phyloP scores from a whole-genome alignment of 2,113 vertebrate genomes.

The Oncorhynchus keta region DNA sequence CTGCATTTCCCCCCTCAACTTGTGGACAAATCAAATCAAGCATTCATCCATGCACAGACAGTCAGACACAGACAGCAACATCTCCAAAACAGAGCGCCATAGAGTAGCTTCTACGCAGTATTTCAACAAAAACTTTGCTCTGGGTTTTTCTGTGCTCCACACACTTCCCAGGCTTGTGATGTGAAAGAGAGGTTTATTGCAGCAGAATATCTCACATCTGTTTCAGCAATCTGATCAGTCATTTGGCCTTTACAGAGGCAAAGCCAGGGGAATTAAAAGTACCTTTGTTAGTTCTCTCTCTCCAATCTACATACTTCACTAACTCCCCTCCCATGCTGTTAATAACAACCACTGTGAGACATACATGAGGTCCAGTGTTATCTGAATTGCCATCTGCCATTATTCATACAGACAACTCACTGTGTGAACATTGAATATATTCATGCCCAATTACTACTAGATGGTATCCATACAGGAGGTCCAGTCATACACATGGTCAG shows the following conservation, averaged over 20 bases:
- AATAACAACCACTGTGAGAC: conserved; percentile 20
- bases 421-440: neutral
- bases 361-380: conserved; percentile 42
- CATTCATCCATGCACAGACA: conserved; percentile 24
- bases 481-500: no score
- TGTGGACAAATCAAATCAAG: conserved; percentile 22
- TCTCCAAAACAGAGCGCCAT: neutral
- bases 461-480: neutral
- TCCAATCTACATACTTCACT: conserved; percentile 49
- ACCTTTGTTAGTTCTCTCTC: conserved; percentile 48
- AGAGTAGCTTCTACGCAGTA: conserved; percentile 17
- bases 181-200: conserved; percentile 40
- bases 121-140: conserved; percentile 31
- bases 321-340: conserved; percentile 24
- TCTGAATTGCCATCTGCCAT: conserved; percentile 21
- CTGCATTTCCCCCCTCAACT: conserved; percentile 19
- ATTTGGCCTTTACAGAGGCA: conserved; percentile 58
- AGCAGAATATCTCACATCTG: conserved; percentile 39
- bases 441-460: neutral
- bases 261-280: conserved; percentile 52
- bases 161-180: no score
- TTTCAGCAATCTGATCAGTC: conserved; percentile 63
- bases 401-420: conserved; percentile 33
- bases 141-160: conserved; percentile 5
- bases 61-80: neutral